A percentile compares a stretch with the other conserved stretches of the same genome.
Evolutionary conservation across 2,113 vertebrate species (phyloP).

Genomic region (Emydocephalus ijimae): DNA sequence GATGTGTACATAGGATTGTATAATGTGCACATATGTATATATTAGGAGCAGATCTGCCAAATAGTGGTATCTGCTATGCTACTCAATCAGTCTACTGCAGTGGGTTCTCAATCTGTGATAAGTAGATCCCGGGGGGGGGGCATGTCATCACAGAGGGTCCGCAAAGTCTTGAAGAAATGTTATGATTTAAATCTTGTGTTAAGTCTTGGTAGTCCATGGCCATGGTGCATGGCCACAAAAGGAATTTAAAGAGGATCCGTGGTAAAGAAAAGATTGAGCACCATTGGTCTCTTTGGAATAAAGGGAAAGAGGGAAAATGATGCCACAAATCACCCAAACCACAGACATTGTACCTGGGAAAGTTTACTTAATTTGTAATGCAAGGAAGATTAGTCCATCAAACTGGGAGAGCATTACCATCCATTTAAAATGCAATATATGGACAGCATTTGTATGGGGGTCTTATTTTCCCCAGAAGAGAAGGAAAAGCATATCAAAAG

Average conservation of each 20-base stretch:
- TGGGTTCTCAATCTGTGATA: background rate
- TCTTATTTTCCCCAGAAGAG: background rate
- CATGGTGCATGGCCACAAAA: background rate
- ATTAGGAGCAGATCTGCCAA: background rate
- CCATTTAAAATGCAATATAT: background rate
- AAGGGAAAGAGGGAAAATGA: slow-evolving; percentile 7
- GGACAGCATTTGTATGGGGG: background rate
- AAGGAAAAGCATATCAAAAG: background rate
- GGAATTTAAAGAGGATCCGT: background rate
- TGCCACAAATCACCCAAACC: background rate
- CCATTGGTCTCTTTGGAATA: background rate
- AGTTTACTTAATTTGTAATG: slow-evolving; percentile 35
- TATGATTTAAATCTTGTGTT: background rate
- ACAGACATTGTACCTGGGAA: slow-evolving; percentile 2
- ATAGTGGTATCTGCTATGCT: background rate
- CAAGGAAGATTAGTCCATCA: slow-evolving; percentile 11
- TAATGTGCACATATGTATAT: background rate
- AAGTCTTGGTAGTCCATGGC: background rate
- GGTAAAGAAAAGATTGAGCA: background rate
- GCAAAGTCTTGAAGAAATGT: background rate
- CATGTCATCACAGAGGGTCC: background rate
- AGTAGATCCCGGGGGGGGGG: too few relatives aligned
- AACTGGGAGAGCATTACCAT: slow-evolving; percentile 1
- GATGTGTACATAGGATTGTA: background rate
- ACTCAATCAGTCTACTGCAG: slow-evolving; percentile 4